Base-by-base conservation (phyloP, 2,888 invertebrate species). In the Agriopis leucophaearia region DNA sequence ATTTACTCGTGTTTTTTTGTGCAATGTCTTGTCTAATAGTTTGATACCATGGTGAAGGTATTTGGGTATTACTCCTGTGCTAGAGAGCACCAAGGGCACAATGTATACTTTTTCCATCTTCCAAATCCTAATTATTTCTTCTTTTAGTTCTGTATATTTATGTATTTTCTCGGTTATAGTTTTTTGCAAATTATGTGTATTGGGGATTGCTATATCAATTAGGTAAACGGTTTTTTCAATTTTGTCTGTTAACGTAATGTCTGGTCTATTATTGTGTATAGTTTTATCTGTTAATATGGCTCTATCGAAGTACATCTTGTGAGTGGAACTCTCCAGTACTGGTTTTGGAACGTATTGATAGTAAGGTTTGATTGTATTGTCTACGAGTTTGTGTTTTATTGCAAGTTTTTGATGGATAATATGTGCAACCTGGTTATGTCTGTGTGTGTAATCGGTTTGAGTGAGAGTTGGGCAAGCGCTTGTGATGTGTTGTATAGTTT, bases 281-380 rank as follows among this genome's bases (percentile, higher is more conserved):
- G 48, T 48, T 48, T 18, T 48, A 18, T 48, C 18, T 18, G 48
- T 48, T 18, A 18, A 55, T 48, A 48, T 48, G 18, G 48, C 48
- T 48, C 48, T 48, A 16, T 16, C 47, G 15, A 47, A 47, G 8
- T 47, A 47, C 5, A 44, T 44, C 13, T 44, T 44, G 44, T 44
- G 13, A 10, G 44, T 13, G 44, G 44, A 44, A 13, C 13, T 44
- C 13, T 44, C 44, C 13, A 44, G 44, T 1, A 44, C 44, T 5
- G 44, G 44, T 5, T 44, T 13, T 1, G 44, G 44, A 13, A 5
- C 12, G 44, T 44, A 44, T 13, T 44, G 44, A 44, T 44, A 44
- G 44, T 44, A 44, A 10, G 44, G 44, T 44, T 44, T 44, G 44
- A 13, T 10, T 44, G 12, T 44, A 13, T 13, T 13, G 13, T 10